Conservation (phyloP, 2,888 invertebrate species). For the Anorthoa munda region DNA sequence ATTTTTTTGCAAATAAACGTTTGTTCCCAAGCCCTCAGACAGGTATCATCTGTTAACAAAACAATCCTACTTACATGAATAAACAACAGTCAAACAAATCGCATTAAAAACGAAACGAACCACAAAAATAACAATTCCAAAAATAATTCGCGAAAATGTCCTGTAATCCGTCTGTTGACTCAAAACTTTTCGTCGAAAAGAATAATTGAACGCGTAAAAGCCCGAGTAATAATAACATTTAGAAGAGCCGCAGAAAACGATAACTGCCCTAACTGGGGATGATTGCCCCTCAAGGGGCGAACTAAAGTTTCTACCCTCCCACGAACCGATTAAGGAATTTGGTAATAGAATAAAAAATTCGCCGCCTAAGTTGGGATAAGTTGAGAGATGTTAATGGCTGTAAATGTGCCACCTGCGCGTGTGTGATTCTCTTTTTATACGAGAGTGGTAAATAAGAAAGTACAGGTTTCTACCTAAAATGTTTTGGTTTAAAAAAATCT, state of each 20-base stretch:
- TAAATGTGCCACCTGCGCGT: slow-evolving; percentile 40
- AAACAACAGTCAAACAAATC: slow-evolving; percentile 51
- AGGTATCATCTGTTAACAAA: slow-evolving; percentile 11
- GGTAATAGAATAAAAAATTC: slow-evolving; percentile 74
- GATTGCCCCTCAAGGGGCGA: slow-evolving; percentile 70
- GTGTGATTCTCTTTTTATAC: slow-evolving; percentile 10
- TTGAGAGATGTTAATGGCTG: slow-evolving; percentile 44
- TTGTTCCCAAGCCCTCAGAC: neutral
- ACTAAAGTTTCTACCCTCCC: slow-evolving; percentile 63
- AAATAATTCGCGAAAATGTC: slow-evolving; percentile 56
- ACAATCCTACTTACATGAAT: neutral
- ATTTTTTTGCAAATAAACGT: neutral
- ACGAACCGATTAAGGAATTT: slow-evolving; percentile 68
- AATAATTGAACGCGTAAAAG: slow-evolving; percentile 67
- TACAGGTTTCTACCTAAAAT: too few relatives aligned
- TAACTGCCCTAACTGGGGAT: slow-evolving; percentile 70
- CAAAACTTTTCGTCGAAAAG: slow-evolving; percentile 62
- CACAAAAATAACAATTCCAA: slow-evolving; percentile 53
- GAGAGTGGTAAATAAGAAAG: too few relatives aligned
- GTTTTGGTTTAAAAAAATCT: too few relatives aligned
- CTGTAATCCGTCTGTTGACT: slow-evolving; percentile 66
- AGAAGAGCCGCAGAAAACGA: slow-evolving; percentile 65
- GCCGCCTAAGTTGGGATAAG: slow-evolving; percentile 57
- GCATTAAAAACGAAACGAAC: slow-evolving; percentile 42
- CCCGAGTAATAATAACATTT: slow-evolving; percentile 67